Conservation (phyloP, 2,113 vertebrate genomes). For the Lagopus muta region DNA sequence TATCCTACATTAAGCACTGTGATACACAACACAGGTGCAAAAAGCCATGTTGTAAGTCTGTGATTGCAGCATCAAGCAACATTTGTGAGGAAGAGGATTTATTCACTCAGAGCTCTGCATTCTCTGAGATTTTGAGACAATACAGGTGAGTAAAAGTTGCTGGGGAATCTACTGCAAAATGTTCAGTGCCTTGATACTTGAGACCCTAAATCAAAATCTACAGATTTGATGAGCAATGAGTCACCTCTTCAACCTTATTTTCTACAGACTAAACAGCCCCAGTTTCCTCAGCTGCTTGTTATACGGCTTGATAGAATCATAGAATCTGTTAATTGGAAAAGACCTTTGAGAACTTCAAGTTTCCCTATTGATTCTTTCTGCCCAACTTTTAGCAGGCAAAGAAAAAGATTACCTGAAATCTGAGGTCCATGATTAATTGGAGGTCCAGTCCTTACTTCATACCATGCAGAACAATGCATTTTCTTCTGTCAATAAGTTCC, state of each 20-base stretch:
- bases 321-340: neutral
- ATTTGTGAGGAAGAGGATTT: neutral
- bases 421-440: neutral
- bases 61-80: neutral
- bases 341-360: neutral
- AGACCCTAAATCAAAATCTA: neutral
- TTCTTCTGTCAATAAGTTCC: conserved; percentile 21
- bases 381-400: neutral
- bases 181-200: neutral
- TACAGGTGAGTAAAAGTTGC: neutral
- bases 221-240: neutral
- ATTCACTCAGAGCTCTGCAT: neutral
- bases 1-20: neutral
- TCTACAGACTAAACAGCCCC: neutral
- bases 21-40: neutral
- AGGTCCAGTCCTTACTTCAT: neutral
- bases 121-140: neutral
- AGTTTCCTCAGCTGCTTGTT: neutral
- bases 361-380: neutral
- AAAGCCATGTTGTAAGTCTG: neutral
- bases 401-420: neutral
- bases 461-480: neutral
- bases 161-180: neutral
- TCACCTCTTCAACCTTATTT: neutral
- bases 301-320: neutral